Base-by-base conservation (phyloP, 2,113 vertebrate species). In the Hemichromis elongatus region DNA sequence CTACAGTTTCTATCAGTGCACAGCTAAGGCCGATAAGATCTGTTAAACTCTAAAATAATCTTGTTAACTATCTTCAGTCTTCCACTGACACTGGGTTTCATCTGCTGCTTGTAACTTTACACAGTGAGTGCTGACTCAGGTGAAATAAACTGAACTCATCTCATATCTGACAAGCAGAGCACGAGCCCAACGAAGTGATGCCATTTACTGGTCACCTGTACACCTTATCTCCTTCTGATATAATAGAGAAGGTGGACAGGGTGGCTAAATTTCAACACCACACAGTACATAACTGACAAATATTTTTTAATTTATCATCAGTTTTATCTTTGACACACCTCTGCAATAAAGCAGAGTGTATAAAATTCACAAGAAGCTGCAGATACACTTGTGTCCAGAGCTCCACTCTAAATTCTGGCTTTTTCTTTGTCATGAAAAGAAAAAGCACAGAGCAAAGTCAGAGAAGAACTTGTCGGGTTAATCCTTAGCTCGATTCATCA, bases 121-220 rank as follows among this genome's bases (percentile, higher is more conserved):
- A 82, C 80, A 26, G 37, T 50, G 85, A 82, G 55, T 79, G 90
- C 91, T 90, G 88, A 91, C 88, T 94, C 81, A 91, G 84, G 86
- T 89, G 88, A 94, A 90, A 91, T 89, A 84, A 92, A 75, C 26
- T 89, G 73, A 91, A 88, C 88, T 90, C 75, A 59, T 80, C 85
- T 66, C 24, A 14, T 82, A 89, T 88, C 84, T 81, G 50, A 56
- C 26, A 3, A 4, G 45, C 63, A 42, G 68, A 35, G 56, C 40
- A 82, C 77, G 57, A 45, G 84, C 85, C 83, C 78, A 88, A 84
- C 55, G 55, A 77, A 82, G 86, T 88, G 84, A 92, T 88, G 89
- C 91, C 85, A 90, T 80, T 66, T 66, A 54, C 82, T 37, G 47
- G 80, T 90, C 56, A 92, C 80, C 89, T 87, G 83, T 47, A 47